These are phyloP conservation scores for Abramis brama DNA, from an alignment of 2,113 vertebrate genomes.

Conservation along the genomic window DNA sequence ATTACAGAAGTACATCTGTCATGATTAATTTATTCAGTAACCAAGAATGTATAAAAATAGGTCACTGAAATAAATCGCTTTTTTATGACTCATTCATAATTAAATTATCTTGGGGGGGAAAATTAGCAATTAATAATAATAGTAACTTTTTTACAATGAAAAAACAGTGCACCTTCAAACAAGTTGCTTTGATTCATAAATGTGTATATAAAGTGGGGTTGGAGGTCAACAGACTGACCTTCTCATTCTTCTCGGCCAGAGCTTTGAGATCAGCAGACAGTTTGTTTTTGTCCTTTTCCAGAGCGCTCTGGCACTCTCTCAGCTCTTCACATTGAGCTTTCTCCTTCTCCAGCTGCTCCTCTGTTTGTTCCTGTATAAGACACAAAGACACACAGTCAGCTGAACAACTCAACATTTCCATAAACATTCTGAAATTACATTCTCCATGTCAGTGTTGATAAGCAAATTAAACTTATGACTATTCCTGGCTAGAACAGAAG, in stretches of 20 bases:
- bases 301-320: constrained; percentile 77
- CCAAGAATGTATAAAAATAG: no score
- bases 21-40: background rate
- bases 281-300: constrained; percentile 83
- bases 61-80: no score
- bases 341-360: constrained; percentile 86
- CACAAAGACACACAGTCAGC: background rate
- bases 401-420: background rate
- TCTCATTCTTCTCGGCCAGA: constrained; percentile 82
- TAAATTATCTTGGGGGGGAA: no score
- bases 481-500: constrained; percentile 4
- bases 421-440: background rate
- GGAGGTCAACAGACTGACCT: constrained; percentile 74
- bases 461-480: background rate
- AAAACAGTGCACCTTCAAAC: background rate
- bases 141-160: background rate
- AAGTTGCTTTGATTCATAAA: background rate
- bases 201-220: background rate
- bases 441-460: background rate
- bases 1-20: background rate
- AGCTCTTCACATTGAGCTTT: constrained; percentile 82
- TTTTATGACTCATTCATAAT: no score
- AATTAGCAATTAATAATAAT: background rate
- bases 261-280: constrained; percentile 82
- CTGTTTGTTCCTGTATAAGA: constrained; percentile 77